Evolutionary conservation across 2,888 invertebrate genomes (phyloP), one percentile per base, ranked within the genome.

Genomic region (Chymomyza fuscimana): DNA sequence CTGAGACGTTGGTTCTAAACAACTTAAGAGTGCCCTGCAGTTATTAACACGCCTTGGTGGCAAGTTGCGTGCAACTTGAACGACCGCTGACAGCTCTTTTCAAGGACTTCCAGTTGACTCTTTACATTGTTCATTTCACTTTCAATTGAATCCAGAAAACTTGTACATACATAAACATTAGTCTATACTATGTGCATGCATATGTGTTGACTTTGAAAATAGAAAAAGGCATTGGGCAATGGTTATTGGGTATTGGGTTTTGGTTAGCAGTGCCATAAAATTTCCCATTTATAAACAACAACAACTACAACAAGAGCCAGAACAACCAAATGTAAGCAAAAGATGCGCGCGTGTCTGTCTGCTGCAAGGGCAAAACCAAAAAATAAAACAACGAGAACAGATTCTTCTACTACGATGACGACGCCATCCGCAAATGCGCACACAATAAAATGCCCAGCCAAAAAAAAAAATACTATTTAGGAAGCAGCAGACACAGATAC

Each of bases 261-360:
- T 50, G 73, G 63, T 63, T 75, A 63, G 32, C 73, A 46, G 59
- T 72, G 67, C 86, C 82, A 86, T 86, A 78, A 86, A 86, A 86
- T 82, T 63, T 74, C 65, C 74, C 80, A 76, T 82, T 82, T 82
- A 82, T 86, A 82, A 82, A 87, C 87, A 80, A 80, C 67, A 7
- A 36, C 36, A 3, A 36, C 7, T 6, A 52, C 19, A 52, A n/a
- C 52, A 52, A 52, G 19, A 52, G 19, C 19, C 19, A 52, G 59
- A 25, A 46, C 60, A 32, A 72, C 63, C 2, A 66, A 66, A 69
- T 67, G 61, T 69, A 81, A 84, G 78, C 80, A 76, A 85, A 72
- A 70, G 74, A 79, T 72, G 78, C 79, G 75, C 59, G 22, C 77
- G 82, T 79, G 63, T 69, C 71, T 72, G 80, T 77, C 79, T 71